phyloP scores from a whole-genome alignment of 2,113 vertebrate species.

The Castor canadensis region DNA sequence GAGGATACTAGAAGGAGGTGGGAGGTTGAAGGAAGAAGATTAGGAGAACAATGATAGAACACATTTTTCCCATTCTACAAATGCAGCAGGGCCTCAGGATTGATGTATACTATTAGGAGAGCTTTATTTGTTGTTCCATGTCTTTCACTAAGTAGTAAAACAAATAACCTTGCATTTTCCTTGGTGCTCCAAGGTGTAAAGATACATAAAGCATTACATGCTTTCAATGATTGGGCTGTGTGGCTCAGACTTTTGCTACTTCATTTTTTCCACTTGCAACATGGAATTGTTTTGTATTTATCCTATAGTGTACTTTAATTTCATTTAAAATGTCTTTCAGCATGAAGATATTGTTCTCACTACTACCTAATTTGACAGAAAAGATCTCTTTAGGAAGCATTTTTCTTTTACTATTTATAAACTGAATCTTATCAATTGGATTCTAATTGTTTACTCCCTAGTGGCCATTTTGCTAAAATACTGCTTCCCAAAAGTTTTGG shows the following conservation, averaged over 20 bases:
- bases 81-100: not conserved
- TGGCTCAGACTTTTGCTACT: not conserved
- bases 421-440: slow-evolving; percentile 16
- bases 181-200: slow-evolving; percentile 12
- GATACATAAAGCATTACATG: slow-evolving; percentile 11
- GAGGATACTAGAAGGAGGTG: too few species aligned
- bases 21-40: slow-evolving; percentile 16
- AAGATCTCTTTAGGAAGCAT: not conserved
- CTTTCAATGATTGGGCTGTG: not conserved
- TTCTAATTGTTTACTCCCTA: not conserved
- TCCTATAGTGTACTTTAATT: not conserved
- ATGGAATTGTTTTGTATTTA: not conserved
- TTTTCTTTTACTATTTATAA: slow-evolving; percentile 50
- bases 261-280: not conserved
- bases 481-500: slow-evolving; percentile 37
- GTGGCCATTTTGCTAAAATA: not conserved
- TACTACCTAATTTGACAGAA: not conserved
- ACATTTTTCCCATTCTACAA: slow-evolving; percentile 41
- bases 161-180: slow-evolving; percentile 46
- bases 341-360: not conserved
- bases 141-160: slow-evolving; percentile 52
- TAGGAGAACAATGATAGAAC: not conserved
- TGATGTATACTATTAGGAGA: not conserved
- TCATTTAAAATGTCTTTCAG: not conserved
- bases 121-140: slow-evolving; percentile 16